Evolutionary conservation across 92 coral and sea anemone genomes (phyloP), one percentile per base, ranked within the genome.

Genomic region (Isaurus tuberculatus): DNA sequence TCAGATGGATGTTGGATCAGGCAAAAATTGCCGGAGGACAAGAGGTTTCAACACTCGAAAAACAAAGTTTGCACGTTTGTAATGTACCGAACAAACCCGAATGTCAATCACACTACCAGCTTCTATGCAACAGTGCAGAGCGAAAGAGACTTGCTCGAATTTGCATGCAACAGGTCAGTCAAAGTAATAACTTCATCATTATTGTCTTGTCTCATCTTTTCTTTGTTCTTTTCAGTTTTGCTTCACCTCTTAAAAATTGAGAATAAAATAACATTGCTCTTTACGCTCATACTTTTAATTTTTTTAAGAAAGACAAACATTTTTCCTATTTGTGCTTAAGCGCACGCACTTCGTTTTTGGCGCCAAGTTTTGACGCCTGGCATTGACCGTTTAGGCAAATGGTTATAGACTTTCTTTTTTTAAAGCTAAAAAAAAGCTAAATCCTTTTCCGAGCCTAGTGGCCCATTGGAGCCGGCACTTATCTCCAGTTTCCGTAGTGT

Each of bases 81-180:
- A 29, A 75, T 75, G 81, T 20, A n/a, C 49, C 65, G 68, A 22
- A 7, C 81, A n/a, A 75, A 34, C 25, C 16, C 81, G 26, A 42
- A 53, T 25, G 31, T 32, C 43, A 46, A 27, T 28, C 42, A 29
- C 19, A 44, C n/a, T 40, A 20, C 67, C 3, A 75, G 81, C 28
- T 75, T 55, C 66, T 75, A 75, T 53, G 81, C 68, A 66, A 75
- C 81, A 15, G 53, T 61, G 15, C 81, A 75, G 49, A 75, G 81
- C 81, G 81, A 75, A 46, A 75, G 81, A 44, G 81, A 75, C 11
- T 55, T 75, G 81, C 55, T 75, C 5, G 81, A 75, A 17, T 75
- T 75, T 16, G 81, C 81, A 3, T 53, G 81, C n/a, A 75, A 53
- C 42, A 55, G 81, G 81, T 75, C n/a, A 75, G 22, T 22, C 1